These are phyloP conservation scores for Drosophila mettleri DNA, from an alignment of 2,888 invertebrate genomes.

Conservation along the genomic window DNA sequence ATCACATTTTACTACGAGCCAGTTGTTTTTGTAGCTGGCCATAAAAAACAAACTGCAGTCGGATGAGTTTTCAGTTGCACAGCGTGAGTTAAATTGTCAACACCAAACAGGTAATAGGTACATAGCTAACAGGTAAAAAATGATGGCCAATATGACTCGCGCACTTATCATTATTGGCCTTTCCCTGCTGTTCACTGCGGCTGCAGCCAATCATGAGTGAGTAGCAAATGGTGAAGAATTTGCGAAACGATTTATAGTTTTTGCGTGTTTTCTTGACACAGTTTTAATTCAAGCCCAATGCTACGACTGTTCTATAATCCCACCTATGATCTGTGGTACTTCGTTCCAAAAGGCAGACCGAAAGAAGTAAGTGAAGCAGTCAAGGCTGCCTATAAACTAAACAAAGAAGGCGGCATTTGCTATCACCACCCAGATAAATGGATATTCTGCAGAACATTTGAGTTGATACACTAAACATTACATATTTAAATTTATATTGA, in stretches of 20 bases:
- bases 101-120: slow-evolving; percentile 29
- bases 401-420: slow-evolving; percentile 56
- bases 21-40: neutral
- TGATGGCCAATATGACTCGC: slow-evolving; percentile 32
- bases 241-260: neutral
- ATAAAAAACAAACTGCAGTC: slow-evolving; percentile 30
- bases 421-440: slow-evolving; percentile 29
- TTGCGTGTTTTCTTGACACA: neutral
- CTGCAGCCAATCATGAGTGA: slow-evolving; percentile 23
- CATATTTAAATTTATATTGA: no score
- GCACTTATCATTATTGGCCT: slow-evolving; percentile 30
- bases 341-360: slow-evolving; percentile 59
- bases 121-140: slow-evolving; percentile 7
- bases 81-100: slow-evolving; percentile 8
- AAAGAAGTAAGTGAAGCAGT: slow-evolving; percentile 16
- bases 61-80: slow-evolving; percentile 31
- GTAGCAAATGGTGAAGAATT: slow-evolving; percentile 5
- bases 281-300: neutral
- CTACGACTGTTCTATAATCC: slow-evolving; percentile 54
- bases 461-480: slow-evolving; percentile 12
- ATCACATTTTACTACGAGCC: neutral
- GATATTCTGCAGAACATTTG: slow-evolving; percentile 41
- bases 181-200: slow-evolving; percentile 28
- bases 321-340: slow-evolving; percentile 70
- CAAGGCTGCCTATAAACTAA: slow-evolving; percentile 44